phyloP scores from a whole-genome alignment of 2,113 vertebrate genomes.

The Pardalotus punctatus region DNA sequence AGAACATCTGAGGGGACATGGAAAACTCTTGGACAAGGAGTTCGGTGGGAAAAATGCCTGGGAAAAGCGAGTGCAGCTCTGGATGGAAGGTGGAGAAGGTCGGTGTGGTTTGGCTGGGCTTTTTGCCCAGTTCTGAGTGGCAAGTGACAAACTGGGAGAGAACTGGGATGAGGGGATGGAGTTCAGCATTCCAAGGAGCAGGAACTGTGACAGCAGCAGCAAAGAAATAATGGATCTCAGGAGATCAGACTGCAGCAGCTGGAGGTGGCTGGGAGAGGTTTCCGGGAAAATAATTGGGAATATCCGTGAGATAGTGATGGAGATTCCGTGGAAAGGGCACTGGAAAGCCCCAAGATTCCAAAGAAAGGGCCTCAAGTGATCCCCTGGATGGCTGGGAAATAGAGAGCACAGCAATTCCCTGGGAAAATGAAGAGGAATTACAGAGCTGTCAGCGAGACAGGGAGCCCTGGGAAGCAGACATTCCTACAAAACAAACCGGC shows the following conservation, averaged over 20 bases:
- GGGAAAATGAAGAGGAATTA: background rate
- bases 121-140: background rate
- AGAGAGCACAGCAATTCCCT: background rate
- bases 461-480: background rate
- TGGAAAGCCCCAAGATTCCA: background rate
- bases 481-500: background rate
- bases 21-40: background rate
- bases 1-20: no score
- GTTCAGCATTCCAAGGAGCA: background rate
- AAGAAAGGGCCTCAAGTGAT: background rate
- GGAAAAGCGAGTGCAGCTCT: background rate
- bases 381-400: background rate
- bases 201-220: background rate
- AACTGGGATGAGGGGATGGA: background rate
- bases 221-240: background rate
- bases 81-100: background rate
- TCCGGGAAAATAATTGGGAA: background rate
- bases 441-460: background rate
- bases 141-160: background rate
- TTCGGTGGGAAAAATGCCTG: background rate
- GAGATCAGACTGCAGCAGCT: background rate
- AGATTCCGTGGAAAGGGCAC: background rate
- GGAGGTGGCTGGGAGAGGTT: background rate
- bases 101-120: background rate
- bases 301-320: background rate